Evolutionary conservation across 2,113 vertebrate genomes (phyloP).

Genomic region (Centropus unirufus): DNA sequence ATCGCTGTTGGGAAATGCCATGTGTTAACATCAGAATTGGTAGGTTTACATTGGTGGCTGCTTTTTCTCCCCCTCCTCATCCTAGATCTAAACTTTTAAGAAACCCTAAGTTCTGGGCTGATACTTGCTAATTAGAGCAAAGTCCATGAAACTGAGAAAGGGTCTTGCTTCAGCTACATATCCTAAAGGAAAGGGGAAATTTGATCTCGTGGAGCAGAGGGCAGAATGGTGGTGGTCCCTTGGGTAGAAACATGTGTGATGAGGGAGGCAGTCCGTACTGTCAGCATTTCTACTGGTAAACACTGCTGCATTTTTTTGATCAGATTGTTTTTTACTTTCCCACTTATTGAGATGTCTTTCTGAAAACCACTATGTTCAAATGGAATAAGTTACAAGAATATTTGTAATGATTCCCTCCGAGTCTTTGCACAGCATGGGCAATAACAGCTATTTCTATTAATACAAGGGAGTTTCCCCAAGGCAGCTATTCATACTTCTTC

Average conservation of each 20-base stretch:
- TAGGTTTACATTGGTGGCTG: neutral
- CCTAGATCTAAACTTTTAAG: neutral
- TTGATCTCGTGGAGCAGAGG: neutral
- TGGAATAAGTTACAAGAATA: constrained; percentile 15
- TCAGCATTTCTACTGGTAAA: neutral
- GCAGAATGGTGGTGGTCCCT: neutral
- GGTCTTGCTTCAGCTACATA: neutral
- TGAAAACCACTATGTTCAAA: constrained; percentile 4
- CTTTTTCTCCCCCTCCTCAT: neutral
- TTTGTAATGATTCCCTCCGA: constrained; percentile 28
- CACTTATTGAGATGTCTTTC: constrained; percentile 16
- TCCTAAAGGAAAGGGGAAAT: neutral
- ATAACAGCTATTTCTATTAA: constrained; percentile 56
- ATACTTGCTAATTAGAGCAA: neutral
- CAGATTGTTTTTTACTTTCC: neutral
- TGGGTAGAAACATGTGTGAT: neutral
- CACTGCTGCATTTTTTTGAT: neutral
- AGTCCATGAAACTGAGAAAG: neutral
- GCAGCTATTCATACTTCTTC: constrained; percentile 30
- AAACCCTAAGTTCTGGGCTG: neutral
- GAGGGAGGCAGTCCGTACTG: neutral
- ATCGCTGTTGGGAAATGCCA: neutral
- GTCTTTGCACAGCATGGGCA: neutral
- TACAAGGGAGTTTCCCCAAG: constrained; percentile 59
- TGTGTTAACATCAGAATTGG: neutral